These are phyloP conservation scores for Teinopalpus imperialis DNA, from an alignment of 2,888 invertebrate species.

Conservation along the genomic window DNA sequence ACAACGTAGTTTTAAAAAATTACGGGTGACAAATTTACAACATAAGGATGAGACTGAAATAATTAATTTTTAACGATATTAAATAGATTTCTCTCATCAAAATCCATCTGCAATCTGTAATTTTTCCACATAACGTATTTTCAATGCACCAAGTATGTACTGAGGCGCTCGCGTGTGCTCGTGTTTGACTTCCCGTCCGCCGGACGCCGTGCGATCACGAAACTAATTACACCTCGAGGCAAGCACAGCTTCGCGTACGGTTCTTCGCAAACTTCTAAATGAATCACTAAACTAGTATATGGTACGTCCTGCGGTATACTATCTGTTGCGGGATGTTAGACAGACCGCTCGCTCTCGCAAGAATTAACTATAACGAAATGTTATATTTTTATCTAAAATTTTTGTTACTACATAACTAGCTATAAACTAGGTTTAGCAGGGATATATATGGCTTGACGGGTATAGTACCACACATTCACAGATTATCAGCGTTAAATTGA, in stretches of 20 bases:
- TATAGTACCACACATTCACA: too few species aligned
- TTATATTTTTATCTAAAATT: too few species aligned
- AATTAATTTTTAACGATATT: too few species aligned
- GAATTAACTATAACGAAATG: background rate
- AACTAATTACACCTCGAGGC: constrained; percentile 75
- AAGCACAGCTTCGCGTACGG: constrained; percentile 36
- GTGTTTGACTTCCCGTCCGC: constrained; percentile 65
- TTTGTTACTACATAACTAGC: too few species aligned
- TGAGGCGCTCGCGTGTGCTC: constrained; percentile 33
- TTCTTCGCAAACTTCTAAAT: constrained; percentile 60
- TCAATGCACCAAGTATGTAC: constrained; percentile 18
- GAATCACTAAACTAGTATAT: constrained; percentile 47
- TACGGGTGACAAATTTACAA: too few species aligned
- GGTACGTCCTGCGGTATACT: constrained; percentile 34
- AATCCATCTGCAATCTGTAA: too few species aligned
- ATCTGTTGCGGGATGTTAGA: constrained; percentile 9
- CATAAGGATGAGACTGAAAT: too few species aligned
- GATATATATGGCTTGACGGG: too few species aligned
- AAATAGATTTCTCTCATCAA: too few species aligned
- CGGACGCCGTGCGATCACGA: constrained; percentile 47
- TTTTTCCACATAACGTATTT: background rate
- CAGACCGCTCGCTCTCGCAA: background rate
- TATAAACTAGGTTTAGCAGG: too few species aligned
- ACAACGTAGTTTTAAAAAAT: too few species aligned
- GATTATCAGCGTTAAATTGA: too few species aligned